These are phyloP conservation scores for Uromys caudimaculatus DNA, from an alignment of 2,797 vertebrate genomes.

Conservation along the genomic window DNA sequence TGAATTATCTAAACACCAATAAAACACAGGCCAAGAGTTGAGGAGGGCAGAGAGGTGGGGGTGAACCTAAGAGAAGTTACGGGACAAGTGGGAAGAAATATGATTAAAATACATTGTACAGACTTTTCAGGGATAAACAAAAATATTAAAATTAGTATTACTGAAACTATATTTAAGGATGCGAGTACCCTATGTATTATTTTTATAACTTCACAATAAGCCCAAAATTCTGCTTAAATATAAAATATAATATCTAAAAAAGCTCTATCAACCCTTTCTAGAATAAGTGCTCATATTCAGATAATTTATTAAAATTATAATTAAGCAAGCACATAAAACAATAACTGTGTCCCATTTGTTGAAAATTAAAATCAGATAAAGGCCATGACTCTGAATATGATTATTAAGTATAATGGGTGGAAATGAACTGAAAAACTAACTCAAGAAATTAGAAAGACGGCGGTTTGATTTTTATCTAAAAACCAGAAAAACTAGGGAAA, in stretches of 20 bases:
- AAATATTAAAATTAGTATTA: not conserved
- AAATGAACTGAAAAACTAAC: not conserved
- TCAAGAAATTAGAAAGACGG: not conserved
- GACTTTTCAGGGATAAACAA: not conserved
- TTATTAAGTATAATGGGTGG: not conserved
- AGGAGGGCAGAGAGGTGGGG: not conserved
- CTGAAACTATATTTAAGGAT: not conserved
- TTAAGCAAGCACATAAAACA: not conserved
- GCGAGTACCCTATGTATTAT: not conserved
- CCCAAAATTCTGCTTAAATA: not conserved
- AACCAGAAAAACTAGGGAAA: not conserved
- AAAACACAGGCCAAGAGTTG: not conserved
- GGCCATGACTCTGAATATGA: not conserved
- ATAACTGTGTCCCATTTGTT: not conserved
- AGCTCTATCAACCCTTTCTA: not conserved
- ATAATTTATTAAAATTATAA: not conserved
- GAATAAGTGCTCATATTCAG: not conserved
- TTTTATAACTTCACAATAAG: not conserved
- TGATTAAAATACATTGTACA: not conserved
- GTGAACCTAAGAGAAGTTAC: not conserved
- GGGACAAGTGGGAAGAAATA: not conserved
- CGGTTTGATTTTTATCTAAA: not conserved
- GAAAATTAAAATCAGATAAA: constrained; percentile 28
- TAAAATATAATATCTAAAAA: not conserved
- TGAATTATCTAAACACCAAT: not conserved